Evolutionary conservation across 2,797 vertebrate species (phyloP), one percentile per base, ranked within the genome.

Genomic region (Lagocephalus sceleratus): DNA sequence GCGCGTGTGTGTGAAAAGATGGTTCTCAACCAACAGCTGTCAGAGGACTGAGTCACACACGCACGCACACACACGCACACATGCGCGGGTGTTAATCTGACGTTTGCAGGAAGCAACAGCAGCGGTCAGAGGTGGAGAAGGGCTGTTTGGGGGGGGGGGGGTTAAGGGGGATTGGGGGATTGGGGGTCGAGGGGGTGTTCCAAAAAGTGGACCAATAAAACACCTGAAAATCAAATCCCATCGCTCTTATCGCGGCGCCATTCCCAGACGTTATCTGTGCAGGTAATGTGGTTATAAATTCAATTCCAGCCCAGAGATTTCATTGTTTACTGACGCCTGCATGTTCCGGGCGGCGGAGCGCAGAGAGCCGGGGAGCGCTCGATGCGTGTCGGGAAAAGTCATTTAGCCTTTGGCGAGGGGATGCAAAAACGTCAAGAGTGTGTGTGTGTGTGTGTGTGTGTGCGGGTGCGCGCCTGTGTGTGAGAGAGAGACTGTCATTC

Each of bases 231-330:
- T 94, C 93, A 93, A 94, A 96, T 97, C 91, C 91, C 92, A 93
- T 94, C 94, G 83, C 94, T 94, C 93, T 95, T 95, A 96, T 95
- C 94, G 79, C 88, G 83, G 91, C 91, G 92, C 94, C 93, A 93
- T 93, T 94, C 93, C 86, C 89, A 91, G 90, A 92, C 84, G 92
- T 93, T 96, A 94, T 97, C 94, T 93, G 90, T 76, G 87, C 87
- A 91, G 88, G 91, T 94, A 94, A 95, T 94, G 92, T 91, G 92
- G 92, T 97, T 97, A 95, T 95, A 93, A 97, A 96, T 96, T 96
- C 94, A 95, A 95, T 96, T 96, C 93, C 90, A 85, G 90, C 87
- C 78, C 84, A 14, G 82, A 92, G 90, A 90, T 88, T 93, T 92
- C 88, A 92, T 93, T 97, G 94, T 97, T 97, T 96, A 94, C 94